phyloP scores from a whole-genome alignment of 2,113 vertebrate genomes.

The Arothron firmamentum region DNA sequence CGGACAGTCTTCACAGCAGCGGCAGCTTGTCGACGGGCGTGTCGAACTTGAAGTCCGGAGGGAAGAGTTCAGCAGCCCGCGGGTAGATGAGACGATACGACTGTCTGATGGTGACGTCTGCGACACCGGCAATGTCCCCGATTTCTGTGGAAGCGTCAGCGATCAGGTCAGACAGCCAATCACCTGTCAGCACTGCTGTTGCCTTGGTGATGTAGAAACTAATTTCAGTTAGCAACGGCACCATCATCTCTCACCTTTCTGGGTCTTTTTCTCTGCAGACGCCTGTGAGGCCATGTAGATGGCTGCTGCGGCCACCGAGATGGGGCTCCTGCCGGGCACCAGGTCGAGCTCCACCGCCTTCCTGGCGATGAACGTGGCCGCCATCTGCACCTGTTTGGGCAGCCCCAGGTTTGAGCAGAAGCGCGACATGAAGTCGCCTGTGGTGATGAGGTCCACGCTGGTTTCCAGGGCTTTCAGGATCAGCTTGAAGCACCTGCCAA shows the following conservation, averaged over 20 bases:
- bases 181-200: background rate
- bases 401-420: conserved; percentile 98
- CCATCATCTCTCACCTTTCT: conserved; percentile 92
- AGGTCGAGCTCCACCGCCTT: conserved; percentile 95
- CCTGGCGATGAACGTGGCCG: conserved; percentile 92
- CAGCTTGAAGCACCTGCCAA: conserved; percentile 96
- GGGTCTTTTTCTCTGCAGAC: conserved; percentile 95
- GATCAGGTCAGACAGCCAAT: background rate
- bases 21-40: conserved; percentile 97
- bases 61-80: conserved; percentile 95
- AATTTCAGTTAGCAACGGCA: too few species aligned
- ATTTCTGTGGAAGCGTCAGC: conserved; percentile 80
- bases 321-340: conserved; percentile 95
- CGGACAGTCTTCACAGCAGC: conserved; percentile 81
- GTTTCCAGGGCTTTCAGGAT: conserved; percentile 98
- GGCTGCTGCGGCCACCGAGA: conserved; percentile 95
- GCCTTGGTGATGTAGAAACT: background rate
- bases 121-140: conserved; percentile 97
- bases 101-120: conserved; percentile 97
- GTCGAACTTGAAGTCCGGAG: conserved; percentile 97
- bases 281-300: conserved; percentile 99
- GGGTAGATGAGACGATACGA: conserved; percentile 97
- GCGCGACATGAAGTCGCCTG: conserved; percentile 98
- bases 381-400: conserved; percentile 98
- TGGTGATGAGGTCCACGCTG: conserved; percentile 97